Evolutionary conservation across 2,888 invertebrate species (phyloP).

Genomic region (Heliconius erato): DNA sequence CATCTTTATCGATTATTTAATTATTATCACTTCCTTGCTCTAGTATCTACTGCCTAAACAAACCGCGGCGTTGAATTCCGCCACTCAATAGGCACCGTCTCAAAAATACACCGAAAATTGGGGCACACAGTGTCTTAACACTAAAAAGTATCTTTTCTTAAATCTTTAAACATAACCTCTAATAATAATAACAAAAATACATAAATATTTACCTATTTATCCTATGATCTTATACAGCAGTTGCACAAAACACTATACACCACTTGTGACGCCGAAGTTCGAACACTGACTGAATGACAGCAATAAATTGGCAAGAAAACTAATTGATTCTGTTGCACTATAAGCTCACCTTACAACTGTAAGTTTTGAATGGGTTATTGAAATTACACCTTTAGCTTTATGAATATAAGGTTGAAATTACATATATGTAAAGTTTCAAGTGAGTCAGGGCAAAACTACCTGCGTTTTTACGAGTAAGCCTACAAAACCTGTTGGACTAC

Average conservation of each 20-base stretch:
- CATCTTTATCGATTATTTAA: no score
- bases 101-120: no score
- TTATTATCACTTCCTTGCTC: no score
- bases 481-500: slow-evolving; percentile 54
- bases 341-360: slow-evolving; percentile 39
- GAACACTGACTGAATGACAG: slow-evolving; percentile 57
- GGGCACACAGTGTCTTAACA: no score
- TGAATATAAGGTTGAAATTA: slow-evolving; percentile 10
- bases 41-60: no score
- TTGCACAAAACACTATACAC: slow-evolving; percentile 46
- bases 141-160: background rate
- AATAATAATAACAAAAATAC: background rate
- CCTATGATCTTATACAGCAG: slow-evolving; percentile 41
- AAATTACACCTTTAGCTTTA: slow-evolving; percentile 32
- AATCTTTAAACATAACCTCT: no score
- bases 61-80: no score
- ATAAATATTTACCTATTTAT: slow-evolving; percentile 48
- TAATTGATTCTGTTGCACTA: slow-evolving; percentile 55
- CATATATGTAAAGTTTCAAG: slow-evolving; percentile 23
- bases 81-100: no score
- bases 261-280: slow-evolving; percentile 51
- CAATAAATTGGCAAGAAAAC: slow-evolving; percentile 57
- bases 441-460: slow-evolving; percentile 53
- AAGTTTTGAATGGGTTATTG: slow-evolving; percentile 16
- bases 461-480: slow-evolving; percentile 51